phyloP scores from a whole-genome alignment of 2,888 invertebrate species.

The Clusia tigrina region DNA sequence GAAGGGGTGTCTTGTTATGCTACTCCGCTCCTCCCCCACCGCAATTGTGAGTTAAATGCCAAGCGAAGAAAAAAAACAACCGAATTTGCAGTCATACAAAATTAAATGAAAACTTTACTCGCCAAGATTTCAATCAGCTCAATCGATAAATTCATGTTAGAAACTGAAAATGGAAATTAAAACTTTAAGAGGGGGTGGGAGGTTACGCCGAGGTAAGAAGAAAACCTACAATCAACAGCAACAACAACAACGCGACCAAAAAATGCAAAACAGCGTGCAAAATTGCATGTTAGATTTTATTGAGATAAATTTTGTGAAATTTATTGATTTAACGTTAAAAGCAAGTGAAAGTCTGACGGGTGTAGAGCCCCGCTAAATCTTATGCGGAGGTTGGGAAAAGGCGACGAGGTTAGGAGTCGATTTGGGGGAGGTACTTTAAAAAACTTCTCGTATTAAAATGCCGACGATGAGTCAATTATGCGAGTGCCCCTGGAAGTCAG shows the following conservation, averaged over 20 bases:
- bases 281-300: slow-evolving; percentile 27
- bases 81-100: background rate
- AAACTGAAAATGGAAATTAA: background rate
- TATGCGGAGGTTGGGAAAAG: background rate
- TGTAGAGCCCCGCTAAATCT: background rate
- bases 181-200: no score
- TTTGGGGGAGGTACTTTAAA: no score
- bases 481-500: no score
- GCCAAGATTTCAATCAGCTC: slow-evolving; percentile 5
- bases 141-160: slow-evolving; percentile 11
- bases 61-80: background rate
- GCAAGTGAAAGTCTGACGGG: background rate
- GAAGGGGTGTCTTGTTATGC: background rate
- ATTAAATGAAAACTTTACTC: background rate
- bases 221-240: background rate
- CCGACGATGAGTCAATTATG: no score
- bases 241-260: background rate
- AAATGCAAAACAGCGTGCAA: slow-evolving; percentile 24
- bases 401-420: background rate
- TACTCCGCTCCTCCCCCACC: no score
- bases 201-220: no score
- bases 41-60: background rate
- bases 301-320: slow-evolving; percentile 5
- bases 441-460: no score
- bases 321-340: slow-evolving; percentile 18